Percentiles rank a stretch among this genome's conserved stretches.
These are phyloP conservation scores for Hypomecis atomaria DNA, from an alignment of 2,888 invertebrate species.

Conservation along the genomic window DNA sequence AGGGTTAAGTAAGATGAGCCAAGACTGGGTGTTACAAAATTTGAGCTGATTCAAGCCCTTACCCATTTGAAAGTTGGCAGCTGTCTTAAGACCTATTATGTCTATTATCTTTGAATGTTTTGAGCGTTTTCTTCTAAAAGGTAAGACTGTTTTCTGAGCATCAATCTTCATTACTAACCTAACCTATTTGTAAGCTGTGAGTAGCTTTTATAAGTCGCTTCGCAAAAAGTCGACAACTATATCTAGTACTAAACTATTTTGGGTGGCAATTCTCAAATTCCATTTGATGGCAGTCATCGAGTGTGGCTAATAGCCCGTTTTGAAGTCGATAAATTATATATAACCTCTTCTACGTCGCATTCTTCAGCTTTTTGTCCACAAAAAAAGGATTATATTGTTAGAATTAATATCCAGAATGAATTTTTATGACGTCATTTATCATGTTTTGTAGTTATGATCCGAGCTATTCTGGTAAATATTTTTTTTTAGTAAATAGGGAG, in stretches of 20 bases:
- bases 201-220: too few relatives aligned
- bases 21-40: not conserved
- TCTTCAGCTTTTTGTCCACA: conserved; percentile 30
- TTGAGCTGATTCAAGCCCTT: too few relatives aligned
- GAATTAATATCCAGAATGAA: conserved; percentile 39
- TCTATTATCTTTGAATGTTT: too few relatives aligned
- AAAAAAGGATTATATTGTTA: conserved; percentile 34
- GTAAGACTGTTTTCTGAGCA: too few relatives aligned
- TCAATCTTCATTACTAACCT: too few relatives aligned
- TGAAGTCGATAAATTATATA: conserved; percentile 26
- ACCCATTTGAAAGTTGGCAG: not conserved
- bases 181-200: too few relatives aligned
- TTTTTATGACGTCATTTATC: conserved; percentile 38
- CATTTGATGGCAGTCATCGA: conserved; percentile 8
- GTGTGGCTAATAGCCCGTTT: conserved; percentile 32
- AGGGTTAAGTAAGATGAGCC: not conserved
- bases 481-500: conserved; percentile 16
- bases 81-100: not conserved
- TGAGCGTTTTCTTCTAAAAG: too few relatives aligned
- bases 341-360: conserved; percentile 18
- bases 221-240: too few relatives aligned
- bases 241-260: too few relatives aligned
- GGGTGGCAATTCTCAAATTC: not conserved
- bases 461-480: not conserved
- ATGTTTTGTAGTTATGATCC: conserved; percentile 32